These are phyloP conservation scores for Coleophora deauratella DNA, from an alignment of 2,888 invertebrate species.

Conservation along the genomic window DNA sequence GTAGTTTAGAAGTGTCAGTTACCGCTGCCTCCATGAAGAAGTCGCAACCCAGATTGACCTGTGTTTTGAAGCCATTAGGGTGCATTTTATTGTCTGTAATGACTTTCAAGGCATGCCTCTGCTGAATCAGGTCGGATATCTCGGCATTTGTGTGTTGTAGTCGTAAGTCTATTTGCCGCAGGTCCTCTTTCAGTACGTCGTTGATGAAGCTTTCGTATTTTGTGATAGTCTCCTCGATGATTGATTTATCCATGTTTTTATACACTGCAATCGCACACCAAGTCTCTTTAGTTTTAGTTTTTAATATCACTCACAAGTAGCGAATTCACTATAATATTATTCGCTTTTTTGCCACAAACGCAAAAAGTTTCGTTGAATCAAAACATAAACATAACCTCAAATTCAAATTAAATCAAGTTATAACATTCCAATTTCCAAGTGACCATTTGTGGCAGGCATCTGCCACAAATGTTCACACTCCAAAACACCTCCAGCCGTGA, in stretches of 20 bases:
- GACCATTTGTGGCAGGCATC: too few relatives aligned
- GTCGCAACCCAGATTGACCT: conserved; percentile 87
- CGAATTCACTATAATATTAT: too few relatives aligned
- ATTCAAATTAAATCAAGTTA: too few relatives aligned
- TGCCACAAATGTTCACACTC: too few relatives aligned
- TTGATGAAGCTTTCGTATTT: conserved; percentile 85
- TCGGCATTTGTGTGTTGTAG: conserved; percentile 78
- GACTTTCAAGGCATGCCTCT: conserved; percentile 80
- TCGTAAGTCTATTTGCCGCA: conserved; percentile 74
- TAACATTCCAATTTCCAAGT: too few relatives aligned
- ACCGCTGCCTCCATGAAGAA: conserved; percentile 87
- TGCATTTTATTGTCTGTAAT: conserved; percentile 71
- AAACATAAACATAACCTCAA: too few relatives aligned
- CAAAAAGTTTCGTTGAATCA: too few relatives aligned
- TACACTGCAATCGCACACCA: too few relatives aligned
- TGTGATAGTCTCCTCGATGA: conserved; percentile 32
- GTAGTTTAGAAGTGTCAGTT: conserved; percentile 76
- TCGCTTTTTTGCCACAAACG: too few relatives aligned
- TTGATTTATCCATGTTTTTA: conserved; percentile 29
- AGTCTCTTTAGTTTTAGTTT: too few relatives aligned
- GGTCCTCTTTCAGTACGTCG: conserved; percentile 82
- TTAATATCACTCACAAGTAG: too few relatives aligned
- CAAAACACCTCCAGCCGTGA: too few relatives aligned
- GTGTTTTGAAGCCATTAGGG: conserved; percentile 57
- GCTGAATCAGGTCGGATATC: conserved; percentile 81